Base-by-base conservation (phyloP, 2,888 invertebrate genomes). In the Meghimatium bilineatum region DNA sequence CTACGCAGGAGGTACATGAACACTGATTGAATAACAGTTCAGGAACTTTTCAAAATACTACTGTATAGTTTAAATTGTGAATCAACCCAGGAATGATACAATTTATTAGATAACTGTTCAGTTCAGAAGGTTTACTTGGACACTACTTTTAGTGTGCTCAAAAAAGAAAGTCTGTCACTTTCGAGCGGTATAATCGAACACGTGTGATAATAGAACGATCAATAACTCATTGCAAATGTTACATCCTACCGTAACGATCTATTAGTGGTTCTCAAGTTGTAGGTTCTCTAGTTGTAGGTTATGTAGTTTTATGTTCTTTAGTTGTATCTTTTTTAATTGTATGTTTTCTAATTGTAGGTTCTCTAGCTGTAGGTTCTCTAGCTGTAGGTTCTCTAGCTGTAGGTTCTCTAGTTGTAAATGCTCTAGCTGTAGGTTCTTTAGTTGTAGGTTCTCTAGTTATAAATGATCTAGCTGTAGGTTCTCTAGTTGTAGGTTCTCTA, bases 151-250 rank as follows among this genome's bases (percentile, higher is more conserved):
- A 29, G 1, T 20, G 32, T 32, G 66, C 23, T 49, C 32, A 32
- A 2, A 14, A 74, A 32, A 23, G 20, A 74, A 52, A 10, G 20
- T 23, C 32, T 38, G 38, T 20, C 32, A 17, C 52, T 20, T 52
- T 32, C 0, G 5, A 34, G 23, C 29, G 29, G 3, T 14, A 52
- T 52, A 74, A 74, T 74, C 74, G 52, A 74, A 74, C 29, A 20
- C 52, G 44, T 74, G 49, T 1, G 29, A 52, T 52, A 32, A 74
- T 32, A 74, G 32, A 52, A 34, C 32, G 32, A 74, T 74, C 74
- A 20, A 74, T 74, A 74, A 20, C 49, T 74, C 74, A 74, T 52
- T 52, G 74, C 32, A 32, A 52, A 14, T 74, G 52, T 74, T 74
- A 20, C 74, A 44, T 44, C 44, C 56, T 56, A 23, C 17, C 3